phyloP scores from a whole-genome alignment of 2,888 invertebrate species.

The Mythimna pallens region DNA sequence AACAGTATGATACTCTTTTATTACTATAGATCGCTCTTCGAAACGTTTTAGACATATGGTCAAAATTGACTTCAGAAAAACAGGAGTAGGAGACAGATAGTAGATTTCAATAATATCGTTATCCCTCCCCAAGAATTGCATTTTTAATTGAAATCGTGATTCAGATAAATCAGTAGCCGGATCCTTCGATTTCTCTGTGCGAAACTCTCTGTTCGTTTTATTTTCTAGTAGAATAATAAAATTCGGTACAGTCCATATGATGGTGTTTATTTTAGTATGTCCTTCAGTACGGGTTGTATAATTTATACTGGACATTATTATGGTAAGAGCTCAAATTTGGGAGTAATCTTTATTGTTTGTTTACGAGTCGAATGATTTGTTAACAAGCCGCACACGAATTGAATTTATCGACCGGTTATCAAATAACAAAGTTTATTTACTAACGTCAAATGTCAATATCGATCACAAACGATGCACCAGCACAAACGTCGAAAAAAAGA shows the following conservation, averaged over 20 bases:
- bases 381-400: neutral
- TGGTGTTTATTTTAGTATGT: conserved; percentile 83
- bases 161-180: conserved; percentile 66
- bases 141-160: conserved; percentile 83
- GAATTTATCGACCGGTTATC: neutral
- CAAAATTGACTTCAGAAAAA: conserved; percentile 83
- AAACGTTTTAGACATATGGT: conserved; percentile 84
- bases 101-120: conserved; percentile 86
- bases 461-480: no score
- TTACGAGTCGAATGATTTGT: conserved; percentile 14
- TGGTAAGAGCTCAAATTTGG: neutral
- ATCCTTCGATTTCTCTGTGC: conserved; percentile 79
- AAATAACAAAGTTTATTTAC: neutral
- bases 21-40: conserved; percentile 84
- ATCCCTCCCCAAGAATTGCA: conserved; percentile 84
- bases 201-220: conserved; percentile 80
- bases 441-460: conserved; percentile 6
- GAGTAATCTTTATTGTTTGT: neutral
- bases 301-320: conserved; percentile 69
- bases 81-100: conserved; percentile 81
- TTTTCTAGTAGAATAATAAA: conserved; percentile 81
- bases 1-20: conserved; percentile 85
- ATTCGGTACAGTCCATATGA: conserved; percentile 85
- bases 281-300: conserved; percentile 84
- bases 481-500: neutral